These are phyloP conservation scores for Alloscopus bannaensis DNA, from an alignment of 2,888 invertebrate species.

Conservation along the genomic window DNA sequence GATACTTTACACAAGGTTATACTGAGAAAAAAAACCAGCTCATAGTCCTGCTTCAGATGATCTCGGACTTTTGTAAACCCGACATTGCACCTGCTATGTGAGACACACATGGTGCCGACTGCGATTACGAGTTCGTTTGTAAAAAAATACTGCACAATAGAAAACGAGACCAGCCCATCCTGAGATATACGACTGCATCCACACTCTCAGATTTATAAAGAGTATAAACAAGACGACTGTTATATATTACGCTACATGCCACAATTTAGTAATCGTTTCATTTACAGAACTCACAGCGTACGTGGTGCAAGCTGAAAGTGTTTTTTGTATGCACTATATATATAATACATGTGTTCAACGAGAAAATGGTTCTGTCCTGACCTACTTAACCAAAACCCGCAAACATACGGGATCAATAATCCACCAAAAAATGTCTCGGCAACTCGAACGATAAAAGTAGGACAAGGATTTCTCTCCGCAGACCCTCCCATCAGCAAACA, in stretches of 20 bases:
- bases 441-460: constrained; percentile 67
- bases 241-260: no score
- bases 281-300: no score
- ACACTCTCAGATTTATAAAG: constrained; percentile 20
- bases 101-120: no score
- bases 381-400: constrained; percentile 71
- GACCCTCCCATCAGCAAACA: constrained; percentile 66
- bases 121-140: background rate
- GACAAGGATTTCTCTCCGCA: constrained; percentile 70
- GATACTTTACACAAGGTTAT: no score
- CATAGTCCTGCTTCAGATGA: no score
- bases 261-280: constrained; percentile 52
- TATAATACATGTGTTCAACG: constrained; percentile 19
- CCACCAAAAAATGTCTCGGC: constrained; percentile 70
- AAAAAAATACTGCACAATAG: background rate
- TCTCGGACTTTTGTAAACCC: no score
- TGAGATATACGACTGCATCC: constrained; percentile 15
- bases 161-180: constrained; percentile 1
- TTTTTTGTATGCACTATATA: constrained; percentile 13
- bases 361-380: constrained; percentile 67
- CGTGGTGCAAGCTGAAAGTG: no score
- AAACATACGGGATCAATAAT: constrained; percentile 69
- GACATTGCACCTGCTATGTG: no score
- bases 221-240: constrained; percentile 11
- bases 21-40: no score